These are phyloP conservation scores for Propsilocerus akamusi DNA, from an alignment of 1,140 invertebrate species.

Conservation along the genomic window DNA sequence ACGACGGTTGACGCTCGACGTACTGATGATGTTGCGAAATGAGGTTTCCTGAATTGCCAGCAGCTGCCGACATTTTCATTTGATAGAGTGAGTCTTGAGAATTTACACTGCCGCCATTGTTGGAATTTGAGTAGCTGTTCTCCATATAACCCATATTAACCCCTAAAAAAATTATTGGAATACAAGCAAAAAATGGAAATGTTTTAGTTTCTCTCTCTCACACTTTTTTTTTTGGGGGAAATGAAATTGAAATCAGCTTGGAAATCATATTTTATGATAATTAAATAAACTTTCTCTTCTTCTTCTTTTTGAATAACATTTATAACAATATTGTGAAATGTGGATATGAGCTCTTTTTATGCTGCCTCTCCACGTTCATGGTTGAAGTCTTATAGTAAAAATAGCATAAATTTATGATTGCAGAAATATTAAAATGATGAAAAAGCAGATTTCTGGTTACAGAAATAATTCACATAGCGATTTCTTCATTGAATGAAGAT, in stretches of 20 bases:
- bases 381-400: too few relatives aligned
- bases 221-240: background rate
- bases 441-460: too few relatives aligned
- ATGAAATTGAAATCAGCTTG: background rate
- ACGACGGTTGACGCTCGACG: slow-evolving; percentile 38
- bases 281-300: slow-evolving; percentile 3
- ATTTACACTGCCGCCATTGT: slow-evolving; percentile 82
- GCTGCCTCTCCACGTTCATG: background rate
- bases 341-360: background rate
- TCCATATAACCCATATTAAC: slow-evolving; percentile 77
- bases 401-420: too few relatives aligned
- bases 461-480: too few relatives aligned
- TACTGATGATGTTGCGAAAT: slow-evolving; percentile 31
- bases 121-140: slow-evolving; percentile 80
- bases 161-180: slow-evolving; percentile 29
- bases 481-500: too few relatives aligned
- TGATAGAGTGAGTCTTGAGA: slow-evolving; percentile 91
- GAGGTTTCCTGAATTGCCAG: slow-evolving; percentile 36
- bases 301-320: background rate
- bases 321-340: too few relatives aligned
- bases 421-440: too few relatives aligned
- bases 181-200: slow-evolving; percentile 9
- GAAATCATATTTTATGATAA: background rate
- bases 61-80: slow-evolving; percentile 65
- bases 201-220: background rate